Conservation (phyloP, 1,140 invertebrate species). For the Acromyrmex echinatior region DNA sequence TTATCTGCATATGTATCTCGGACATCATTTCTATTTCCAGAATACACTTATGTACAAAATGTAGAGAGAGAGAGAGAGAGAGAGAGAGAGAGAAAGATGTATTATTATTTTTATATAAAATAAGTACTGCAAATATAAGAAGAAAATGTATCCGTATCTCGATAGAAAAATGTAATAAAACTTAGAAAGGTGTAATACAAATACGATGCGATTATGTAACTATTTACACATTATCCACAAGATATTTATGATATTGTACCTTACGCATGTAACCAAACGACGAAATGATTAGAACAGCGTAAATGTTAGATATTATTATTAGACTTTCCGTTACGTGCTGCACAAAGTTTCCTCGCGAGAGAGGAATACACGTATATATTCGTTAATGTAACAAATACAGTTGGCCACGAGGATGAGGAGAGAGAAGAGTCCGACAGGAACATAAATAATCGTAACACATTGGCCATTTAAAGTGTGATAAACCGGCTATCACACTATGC, state of each 20-base stretch:
- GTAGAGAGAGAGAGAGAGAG: too few species aligned
- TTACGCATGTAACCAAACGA: neutral
- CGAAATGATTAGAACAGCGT: neutral
- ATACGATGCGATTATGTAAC: slow-evolving; percentile 6
- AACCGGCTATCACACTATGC: slow-evolving; percentile 18
- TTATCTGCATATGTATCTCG: neutral
- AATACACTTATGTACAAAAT: neutral
- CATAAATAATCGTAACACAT: slow-evolving; percentile 47
- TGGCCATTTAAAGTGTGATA: slow-evolving; percentile 39
- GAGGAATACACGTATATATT: neutral
- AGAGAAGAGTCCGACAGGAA: neutral
- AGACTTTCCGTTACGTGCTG: slow-evolving; percentile 5
- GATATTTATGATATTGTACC: slow-evolving; percentile 22
- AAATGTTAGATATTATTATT: slow-evolving; percentile 52
- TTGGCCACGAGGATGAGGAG: neutral
- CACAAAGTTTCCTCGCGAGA: slow-evolving; percentile 11
- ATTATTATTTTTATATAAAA: neutral
- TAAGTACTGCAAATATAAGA: neutral
- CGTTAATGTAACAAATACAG: slow-evolving; percentile 25
- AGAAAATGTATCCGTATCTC: neutral
- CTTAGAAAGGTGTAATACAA: neutral
- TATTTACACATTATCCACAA: neutral
- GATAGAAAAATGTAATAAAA: too few species aligned
- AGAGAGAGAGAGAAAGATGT: too few species aligned
- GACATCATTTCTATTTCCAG: neutral